Evolutionary conservation across 2,888 invertebrate species (phyloP).

Genomic region (Philereme transversata): DNA sequence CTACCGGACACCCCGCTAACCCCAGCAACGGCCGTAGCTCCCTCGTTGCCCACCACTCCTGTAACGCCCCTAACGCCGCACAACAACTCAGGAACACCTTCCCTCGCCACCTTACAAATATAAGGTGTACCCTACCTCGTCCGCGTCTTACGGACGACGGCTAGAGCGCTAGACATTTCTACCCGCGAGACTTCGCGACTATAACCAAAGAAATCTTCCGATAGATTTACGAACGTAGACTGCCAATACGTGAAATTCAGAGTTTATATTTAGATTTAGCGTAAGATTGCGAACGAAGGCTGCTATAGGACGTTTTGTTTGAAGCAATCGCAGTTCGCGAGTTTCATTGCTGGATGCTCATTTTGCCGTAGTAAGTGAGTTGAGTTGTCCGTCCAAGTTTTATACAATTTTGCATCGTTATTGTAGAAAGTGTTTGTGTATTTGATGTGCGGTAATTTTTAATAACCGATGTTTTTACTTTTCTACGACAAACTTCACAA

Average conservation of each 20-base stretch:
- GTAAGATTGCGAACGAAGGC: conserved; percentile 61
- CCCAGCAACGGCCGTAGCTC: conserved; percentile 64
- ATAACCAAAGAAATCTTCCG: conserved; percentile 71
- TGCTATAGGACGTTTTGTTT: conserved; percentile 63
- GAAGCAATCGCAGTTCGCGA: conserved; percentile 50
- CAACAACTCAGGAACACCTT: conserved; percentile 53
- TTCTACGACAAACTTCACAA: conserved; percentile 16
- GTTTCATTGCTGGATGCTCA: conserved; percentile 77
- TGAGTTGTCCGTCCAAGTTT: conserved; percentile 83
- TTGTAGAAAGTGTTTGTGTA: conserved; percentile 52
- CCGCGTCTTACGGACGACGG: conserved; percentile 36
- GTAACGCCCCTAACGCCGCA: conserved; percentile 69
- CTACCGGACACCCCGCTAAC: conserved; percentile 59
- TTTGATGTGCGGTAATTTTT: conserved; percentile 39
- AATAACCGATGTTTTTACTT: conserved; percentile 27
- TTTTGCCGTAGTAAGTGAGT: conserved; percentile 80
- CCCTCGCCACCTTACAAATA: conserved; percentile 69
- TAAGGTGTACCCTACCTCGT: conserved; percentile 42
- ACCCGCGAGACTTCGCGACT: conserved; percentile 43
- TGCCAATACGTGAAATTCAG: conserved; percentile 57
- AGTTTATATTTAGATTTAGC: conserved; percentile 71
- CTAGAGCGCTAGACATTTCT: conserved; percentile 51
- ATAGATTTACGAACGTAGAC: conserved; percentile 52
- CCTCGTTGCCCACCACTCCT: conserved; percentile 63
- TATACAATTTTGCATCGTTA: conserved; percentile 75